Conservation (phyloP, 2,888 invertebrate species). For the Limenitis camilla region DNA sequence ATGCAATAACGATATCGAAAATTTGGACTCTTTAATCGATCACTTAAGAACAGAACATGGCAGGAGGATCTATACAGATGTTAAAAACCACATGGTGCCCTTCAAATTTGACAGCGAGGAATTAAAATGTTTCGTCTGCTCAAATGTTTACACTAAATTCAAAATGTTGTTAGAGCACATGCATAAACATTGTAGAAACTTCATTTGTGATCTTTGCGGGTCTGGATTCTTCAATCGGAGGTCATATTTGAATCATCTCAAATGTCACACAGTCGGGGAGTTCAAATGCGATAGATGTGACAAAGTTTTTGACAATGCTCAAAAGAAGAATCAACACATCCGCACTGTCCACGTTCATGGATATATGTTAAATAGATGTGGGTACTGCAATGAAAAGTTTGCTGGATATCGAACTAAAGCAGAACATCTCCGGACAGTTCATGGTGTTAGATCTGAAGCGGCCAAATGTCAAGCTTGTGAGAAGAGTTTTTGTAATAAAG, state of each 20-base stretch:
- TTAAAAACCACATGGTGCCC: slow-evolving; percentile 50
- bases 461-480: slow-evolving; percentile 30
- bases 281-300: slow-evolving; percentile 28
- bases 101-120: slow-evolving; percentile 32
- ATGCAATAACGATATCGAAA: slow-evolving; percentile 35
- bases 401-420: slow-evolving; percentile 24
- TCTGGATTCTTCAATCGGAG: slow-evolving; percentile 30
- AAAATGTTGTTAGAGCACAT: slow-evolving; percentile 39
- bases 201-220: slow-evolving; percentile 37
- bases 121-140: slow-evolving; percentile 38
- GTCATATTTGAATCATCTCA: slow-evolving; percentile 23
- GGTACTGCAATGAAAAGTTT: slow-evolving; percentile 26
- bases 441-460: slow-evolving; percentile 20
- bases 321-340: slow-evolving; percentile 27
- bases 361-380: slow-evolving; percentile 24
- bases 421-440: slow-evolving; percentile 28
- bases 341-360: slow-evolving; percentile 20
- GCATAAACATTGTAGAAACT: slow-evolving; percentile 43
- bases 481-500: slow-evolving; percentile 24
- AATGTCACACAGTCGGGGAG: slow-evolving; percentile 25
- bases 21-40: slow-evolving; percentile 40
- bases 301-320: slow-evolving; percentile 24
- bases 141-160: slow-evolving; percentile 29
- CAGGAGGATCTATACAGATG: slow-evolving; percentile 41
- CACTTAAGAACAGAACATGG: slow-evolving; percentile 44